A percentile compares a stretch with the other conserved stretches of the same genome.
Conservation (phyloP, 2,888 invertebrate species). For the Corbicula japonica region DNA sequence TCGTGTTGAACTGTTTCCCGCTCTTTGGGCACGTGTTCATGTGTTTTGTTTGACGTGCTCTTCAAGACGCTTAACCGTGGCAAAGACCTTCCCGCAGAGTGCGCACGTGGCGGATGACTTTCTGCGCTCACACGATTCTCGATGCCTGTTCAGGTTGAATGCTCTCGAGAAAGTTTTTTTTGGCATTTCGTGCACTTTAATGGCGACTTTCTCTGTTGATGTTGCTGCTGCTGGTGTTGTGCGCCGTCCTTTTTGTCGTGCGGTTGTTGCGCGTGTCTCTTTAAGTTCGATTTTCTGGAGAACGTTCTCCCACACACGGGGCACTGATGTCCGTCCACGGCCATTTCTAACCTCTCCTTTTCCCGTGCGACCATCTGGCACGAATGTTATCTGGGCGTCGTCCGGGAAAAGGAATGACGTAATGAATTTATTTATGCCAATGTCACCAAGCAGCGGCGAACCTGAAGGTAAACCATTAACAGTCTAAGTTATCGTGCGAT, state of each 20-base stretch:
- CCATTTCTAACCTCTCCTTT: background rate
- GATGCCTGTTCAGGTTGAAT: background rate
- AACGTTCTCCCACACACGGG: background rate
- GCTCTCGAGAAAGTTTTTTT: background rate
- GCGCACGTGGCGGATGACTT: background rate
- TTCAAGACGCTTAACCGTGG: background rate
- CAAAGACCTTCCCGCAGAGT: background rate
- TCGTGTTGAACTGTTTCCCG: background rate
- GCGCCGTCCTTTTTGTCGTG: background rate
- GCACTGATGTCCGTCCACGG: background rate
- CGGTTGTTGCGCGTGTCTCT: background rate
- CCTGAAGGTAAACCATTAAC: too few species aligned
- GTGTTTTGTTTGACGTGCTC: background rate
- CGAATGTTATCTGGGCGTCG: background rate
- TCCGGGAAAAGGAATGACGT: background rate
- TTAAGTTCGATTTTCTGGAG: conserved; percentile 4
- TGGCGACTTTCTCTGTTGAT: too few species aligned
- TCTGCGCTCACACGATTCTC: background rate
- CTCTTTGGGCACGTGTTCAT: background rate
- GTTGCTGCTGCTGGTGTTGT: too few species aligned
- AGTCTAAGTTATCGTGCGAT: too few species aligned
- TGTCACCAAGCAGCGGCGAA: too few species aligned
- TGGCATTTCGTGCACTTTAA: background rate
- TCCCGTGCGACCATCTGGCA: background rate
- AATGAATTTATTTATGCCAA: background rate